Conservation (phyloP, 1,140 invertebrate species). For the Dreissena polymorpha region DNA sequence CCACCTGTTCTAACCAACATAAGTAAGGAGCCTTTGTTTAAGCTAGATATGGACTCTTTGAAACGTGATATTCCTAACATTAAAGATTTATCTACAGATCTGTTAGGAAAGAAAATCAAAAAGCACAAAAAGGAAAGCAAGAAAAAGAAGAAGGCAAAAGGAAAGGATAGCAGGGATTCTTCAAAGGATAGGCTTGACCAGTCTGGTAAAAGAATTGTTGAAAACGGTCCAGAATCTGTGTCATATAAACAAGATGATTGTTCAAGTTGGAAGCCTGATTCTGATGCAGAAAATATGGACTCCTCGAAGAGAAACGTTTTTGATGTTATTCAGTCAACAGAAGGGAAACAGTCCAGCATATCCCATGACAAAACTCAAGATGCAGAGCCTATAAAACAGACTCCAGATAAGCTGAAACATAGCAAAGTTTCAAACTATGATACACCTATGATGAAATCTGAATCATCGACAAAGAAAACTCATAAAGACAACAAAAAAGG, state of each 20-base stretch:
- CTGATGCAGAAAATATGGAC: slow-evolving; percentile 37
- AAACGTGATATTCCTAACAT: slow-evolving; percentile 48
- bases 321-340: slow-evolving; percentile 42
- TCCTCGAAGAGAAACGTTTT: slow-evolving; percentile 42
- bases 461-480: slow-evolving; percentile 3
- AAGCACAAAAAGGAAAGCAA: slow-evolving; percentile 60
- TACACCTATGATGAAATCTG: too few relatives aligned
- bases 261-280: slow-evolving; percentile 29
- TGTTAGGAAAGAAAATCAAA: slow-evolving; percentile 56
- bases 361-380: too few relatives aligned
- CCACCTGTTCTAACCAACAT: slow-evolving; percentile 39
- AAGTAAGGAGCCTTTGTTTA: slow-evolving; percentile 51
- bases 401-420: too few relatives aligned
- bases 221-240: slow-evolving; percentile 12
- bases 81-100: slow-evolving; percentile 42
- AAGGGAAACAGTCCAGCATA: slow-evolving; percentile 10
- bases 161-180: slow-evolving; percentile 39
- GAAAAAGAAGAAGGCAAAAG: slow-evolving; percentile 57
- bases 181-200: slow-evolving; percentile 22
- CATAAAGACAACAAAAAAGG: slow-evolving; percentile 42
- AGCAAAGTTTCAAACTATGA: too few relatives aligned
- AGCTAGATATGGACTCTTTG: slow-evolving; percentile 39
- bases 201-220: not conserved
- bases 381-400: too few relatives aligned
- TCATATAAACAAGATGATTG: slow-evolving; percentile 10